Conservation (phyloP, 1,140 invertebrate species). For the Zaprionus ghesquierei region DNA sequence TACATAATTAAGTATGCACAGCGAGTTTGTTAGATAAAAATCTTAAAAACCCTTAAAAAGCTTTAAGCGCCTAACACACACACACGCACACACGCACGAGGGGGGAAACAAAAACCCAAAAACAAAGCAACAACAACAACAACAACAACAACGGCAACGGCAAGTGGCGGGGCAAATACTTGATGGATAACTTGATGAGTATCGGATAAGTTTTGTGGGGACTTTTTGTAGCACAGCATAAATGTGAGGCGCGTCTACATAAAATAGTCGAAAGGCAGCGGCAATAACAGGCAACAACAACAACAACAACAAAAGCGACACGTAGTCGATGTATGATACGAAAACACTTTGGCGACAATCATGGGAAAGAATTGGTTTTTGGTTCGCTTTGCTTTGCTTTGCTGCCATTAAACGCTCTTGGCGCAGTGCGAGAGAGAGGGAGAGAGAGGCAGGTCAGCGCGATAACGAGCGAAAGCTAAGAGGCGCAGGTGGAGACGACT, state of each 20-base stretch:
- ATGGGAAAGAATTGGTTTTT: slow-evolving; percentile 64
- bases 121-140: background rate
- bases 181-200: slow-evolving; percentile 80
- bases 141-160: background rate
- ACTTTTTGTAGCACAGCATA: slow-evolving; percentile 57
- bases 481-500: slow-evolving; percentile 30
- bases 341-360: slow-evolving; percentile 81
- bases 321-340: slow-evolving; percentile 76
- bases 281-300: slow-evolving; percentile 39
- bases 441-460: slow-evolving; percentile 58
- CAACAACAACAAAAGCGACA: slow-evolving; percentile 52
- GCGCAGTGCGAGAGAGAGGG: background rate
- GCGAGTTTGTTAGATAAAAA: slow-evolving; percentile 81
- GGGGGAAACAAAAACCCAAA: slow-evolving; percentile 12
- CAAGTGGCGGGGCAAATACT: slow-evolving; percentile 62
- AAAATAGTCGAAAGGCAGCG: slow-evolving; percentile 52
- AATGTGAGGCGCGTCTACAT: slow-evolving; percentile 48
- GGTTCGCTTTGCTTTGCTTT: slow-evolving; percentile 30
- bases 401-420: slow-evolving; percentile 56
- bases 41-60: slow-evolving; percentile 81
- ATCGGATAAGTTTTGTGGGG: slow-evolving; percentile 62
- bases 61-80: slow-evolving; percentile 73
- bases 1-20: slow-evolving; percentile 81
- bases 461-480: slow-evolving; percentile 81
- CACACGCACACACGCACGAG: slow-evolving; percentile 1